Base-by-base conservation (phyloP, 2,888 invertebrate species). In the Halictus ligatus region DNA sequence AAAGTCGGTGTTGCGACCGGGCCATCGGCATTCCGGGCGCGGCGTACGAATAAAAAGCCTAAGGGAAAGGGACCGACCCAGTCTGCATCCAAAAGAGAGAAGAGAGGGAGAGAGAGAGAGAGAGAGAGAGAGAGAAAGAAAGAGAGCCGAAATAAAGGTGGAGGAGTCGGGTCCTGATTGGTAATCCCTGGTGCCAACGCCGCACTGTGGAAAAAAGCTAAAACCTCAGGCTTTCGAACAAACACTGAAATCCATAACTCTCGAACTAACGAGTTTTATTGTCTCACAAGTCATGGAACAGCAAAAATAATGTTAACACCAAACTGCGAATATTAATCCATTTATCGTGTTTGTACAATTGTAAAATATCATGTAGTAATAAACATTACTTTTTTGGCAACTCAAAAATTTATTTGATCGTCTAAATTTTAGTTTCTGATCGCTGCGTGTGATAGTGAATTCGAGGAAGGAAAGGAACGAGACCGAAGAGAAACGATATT, bases 1-100 rank as follows among this genome's bases (percentile, higher is more conserved):
- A 86, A 89, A 89, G 86, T 88, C 86, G 40, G 84, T 75, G 84
- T 80, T 77, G 86, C 81, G 67, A 67, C 46, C 84, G 75, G 83
- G 85, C 80, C 88, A 91, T 92, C 89, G 89, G 87, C 88, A 92
- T 92, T 91, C 88, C 89, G 82, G 80, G 80, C 86, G 85, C 80
- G 85, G 83, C 76, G 81, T 72, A 71, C 78, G 84, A 87, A 89
- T 88, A 85, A 88, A 90, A 88, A 83, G 81, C 73, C 71, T 1
- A 72, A 67, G 75, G 80, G 75, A 89, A 75, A 81, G 76, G 13
- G 69, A 78, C 35, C 69, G 69, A 58, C 58, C 58, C 58, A 21
- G 10, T 3, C 69, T 40, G 64, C 13, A 48, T 64, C 64, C 64
- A 64, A 25, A 15, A 29, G 64, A 29, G 29, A 29, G 18, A 25